phyloP scores from a whole-genome alignment of 2,888 invertebrate species.

The Himalopsyche japonica region DNA sequence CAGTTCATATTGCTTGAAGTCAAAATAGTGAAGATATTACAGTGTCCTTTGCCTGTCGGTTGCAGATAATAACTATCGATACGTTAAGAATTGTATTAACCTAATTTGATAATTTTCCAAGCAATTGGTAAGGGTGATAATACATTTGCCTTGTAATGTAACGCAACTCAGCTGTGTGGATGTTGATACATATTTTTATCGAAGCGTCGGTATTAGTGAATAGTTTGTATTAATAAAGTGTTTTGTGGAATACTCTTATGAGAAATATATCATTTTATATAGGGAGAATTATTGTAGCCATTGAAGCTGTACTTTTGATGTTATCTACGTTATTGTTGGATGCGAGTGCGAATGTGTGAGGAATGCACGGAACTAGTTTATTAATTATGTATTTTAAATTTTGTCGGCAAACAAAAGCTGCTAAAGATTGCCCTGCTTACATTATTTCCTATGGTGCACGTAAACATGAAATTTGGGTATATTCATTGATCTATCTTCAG shows the following conservation, averaged over 20 bases:
- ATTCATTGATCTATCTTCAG: too few species aligned
- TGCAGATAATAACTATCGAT: too few species aligned
- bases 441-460: too few species aligned
- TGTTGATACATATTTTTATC: neutral
- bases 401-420: too few species aligned
- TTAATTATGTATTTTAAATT: too few species aligned
- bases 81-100: neutral
- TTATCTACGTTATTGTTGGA: neutral
- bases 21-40: too few species aligned
- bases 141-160: constrained; percentile 1
- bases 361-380: too few species aligned
- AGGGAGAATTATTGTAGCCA: neutral
- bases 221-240: neutral
- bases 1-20: too few species aligned
- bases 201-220: neutral
- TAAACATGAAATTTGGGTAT: too few species aligned
- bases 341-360: too few species aligned
- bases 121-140: neutral
- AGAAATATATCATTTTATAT: neutral
- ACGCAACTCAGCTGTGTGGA: neutral
- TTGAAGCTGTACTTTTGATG: neutral
- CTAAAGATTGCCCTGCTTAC: too few species aligned
- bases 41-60: too few species aligned
- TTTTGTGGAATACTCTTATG: neutral
- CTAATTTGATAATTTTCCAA: neutral